phyloP scores from a whole-genome alignment of 2,113 vertebrate genomes.

The Myotis davidii region DNA sequence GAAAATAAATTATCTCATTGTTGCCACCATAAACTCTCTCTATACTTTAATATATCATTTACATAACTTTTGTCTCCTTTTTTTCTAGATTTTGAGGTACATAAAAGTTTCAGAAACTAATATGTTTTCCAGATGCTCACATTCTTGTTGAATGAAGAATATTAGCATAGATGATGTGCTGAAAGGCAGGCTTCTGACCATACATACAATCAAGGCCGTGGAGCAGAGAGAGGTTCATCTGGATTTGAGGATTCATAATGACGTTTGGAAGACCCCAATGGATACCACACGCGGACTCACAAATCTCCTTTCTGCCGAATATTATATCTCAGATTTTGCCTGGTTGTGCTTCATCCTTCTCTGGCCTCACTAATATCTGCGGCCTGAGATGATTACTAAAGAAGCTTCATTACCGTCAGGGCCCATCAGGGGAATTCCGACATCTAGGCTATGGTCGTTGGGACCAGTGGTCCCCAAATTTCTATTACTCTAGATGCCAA shows the following conservation, averaged over 20 bases:
- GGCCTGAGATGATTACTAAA: neutral
- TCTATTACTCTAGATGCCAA: neutral
- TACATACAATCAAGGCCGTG: neutral
- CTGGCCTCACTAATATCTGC: neutral
- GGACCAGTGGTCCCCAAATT: neutral
- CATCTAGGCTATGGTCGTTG: neutral
- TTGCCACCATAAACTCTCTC: neutral
- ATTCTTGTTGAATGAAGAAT: neutral
- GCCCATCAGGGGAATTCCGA: neutral
- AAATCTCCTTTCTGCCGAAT: neutral
- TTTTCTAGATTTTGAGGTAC: neutral
- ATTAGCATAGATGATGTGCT: neutral
- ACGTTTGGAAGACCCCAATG: neutral
- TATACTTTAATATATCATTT: neutral
- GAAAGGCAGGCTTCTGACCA: neutral
- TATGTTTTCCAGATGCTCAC: constrained; percentile 24
- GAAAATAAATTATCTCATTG: constrained; percentile 50
- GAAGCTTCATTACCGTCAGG: neutral
- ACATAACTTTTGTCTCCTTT: neutral
- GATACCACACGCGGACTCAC: neutral
- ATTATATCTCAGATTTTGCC: neutral
- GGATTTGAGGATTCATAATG: neutral
- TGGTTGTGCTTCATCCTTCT: neutral
- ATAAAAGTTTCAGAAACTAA: neutral
- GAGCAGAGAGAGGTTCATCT: neutral